Evolutionary conservation across 2,888 invertebrate species (phyloP).

Genomic region (Boloria euphrosyne): DNA sequence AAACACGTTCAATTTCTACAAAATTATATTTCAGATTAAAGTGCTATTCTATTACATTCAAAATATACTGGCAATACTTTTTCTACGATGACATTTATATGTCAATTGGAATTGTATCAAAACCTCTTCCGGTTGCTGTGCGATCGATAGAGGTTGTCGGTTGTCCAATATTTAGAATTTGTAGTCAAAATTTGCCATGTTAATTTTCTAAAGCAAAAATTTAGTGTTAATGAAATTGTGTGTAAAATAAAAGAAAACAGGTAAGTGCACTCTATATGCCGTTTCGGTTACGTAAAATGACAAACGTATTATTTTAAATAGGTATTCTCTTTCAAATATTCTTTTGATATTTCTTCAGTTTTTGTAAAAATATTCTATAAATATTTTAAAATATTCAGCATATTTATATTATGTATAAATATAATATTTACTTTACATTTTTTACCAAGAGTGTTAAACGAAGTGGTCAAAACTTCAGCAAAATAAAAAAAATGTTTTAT

Average conservation of each 20-base stretch:
- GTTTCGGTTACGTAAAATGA: constrained; percentile 33
- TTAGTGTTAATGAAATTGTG: constrained; percentile 16
- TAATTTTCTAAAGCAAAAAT: constrained; percentile 25
- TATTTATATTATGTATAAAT: no score
- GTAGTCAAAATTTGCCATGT: constrained; percentile 37
- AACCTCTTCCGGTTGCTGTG: constrained; percentile 44
- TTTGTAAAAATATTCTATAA: neutral
- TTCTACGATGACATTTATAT: constrained; percentile 30
- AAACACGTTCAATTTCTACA: no score
- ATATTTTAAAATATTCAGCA: no score
- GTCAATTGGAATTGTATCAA: constrained; percentile 37
- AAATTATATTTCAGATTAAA: neutral
- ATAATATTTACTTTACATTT: no score
- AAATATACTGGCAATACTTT: constrained; percentile 34
- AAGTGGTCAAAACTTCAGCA: no score
- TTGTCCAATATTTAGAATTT: constrained; percentile 29
- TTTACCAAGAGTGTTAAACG: no score
- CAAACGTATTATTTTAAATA: constrained; percentile 15
- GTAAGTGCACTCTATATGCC: constrained; percentile 20
- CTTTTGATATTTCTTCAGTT: constrained; percentile 5
- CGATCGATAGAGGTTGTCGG: constrained; percentile 35
- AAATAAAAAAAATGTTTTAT: no score
- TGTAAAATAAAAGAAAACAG: constrained; percentile 22
- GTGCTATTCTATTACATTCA: neutral
- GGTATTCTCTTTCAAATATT: neutral